Conservation (phyloP, 2,113 vertebrate genomes). For the Chascanopsetta lugubris region DNA sequence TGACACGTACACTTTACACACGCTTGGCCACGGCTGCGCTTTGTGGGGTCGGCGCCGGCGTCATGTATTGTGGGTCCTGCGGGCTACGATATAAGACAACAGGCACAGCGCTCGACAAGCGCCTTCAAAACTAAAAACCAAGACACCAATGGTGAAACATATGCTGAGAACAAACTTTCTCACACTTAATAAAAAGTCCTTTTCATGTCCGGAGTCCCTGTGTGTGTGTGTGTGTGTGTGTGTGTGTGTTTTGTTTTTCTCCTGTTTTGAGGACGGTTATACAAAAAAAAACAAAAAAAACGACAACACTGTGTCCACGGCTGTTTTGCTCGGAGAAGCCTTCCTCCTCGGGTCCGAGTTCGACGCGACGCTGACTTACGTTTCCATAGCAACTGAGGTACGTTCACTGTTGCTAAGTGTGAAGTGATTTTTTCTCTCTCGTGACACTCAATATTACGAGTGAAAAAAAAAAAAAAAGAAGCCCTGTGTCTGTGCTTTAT, state of each 20-base stretch:
- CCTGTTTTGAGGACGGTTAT: conserved; percentile 64
- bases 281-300: conserved; percentile 56
- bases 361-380: conserved; percentile 65
- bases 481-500: conserved; percentile 71
- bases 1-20: conserved; percentile 72
- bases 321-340: conserved; percentile 59
- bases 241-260: conserved; percentile 61
- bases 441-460: conserved; percentile 54
- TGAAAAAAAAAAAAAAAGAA: conserved; percentile 63
- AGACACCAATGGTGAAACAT: conserved; percentile 84
- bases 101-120: conserved; percentile 79
- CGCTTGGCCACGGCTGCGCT: conserved; percentile 60
- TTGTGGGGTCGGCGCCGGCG: conserved; percentile 50
- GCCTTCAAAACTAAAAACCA: conserved; percentile 79
- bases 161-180: conserved; percentile 73
- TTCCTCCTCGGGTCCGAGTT: conserved; percentile 63
- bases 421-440: conserved; percentile 56
- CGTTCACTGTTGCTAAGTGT: conserved; percentile 75
- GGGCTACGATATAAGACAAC: conserved; percentile 81
- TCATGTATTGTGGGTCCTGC: conserved; percentile 67
- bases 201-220: conserved; percentile 55
- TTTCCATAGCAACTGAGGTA: conserved; percentile 79
- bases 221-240: too few species aligned
- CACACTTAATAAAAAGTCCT: conserved; percentile 60
- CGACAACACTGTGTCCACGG: conserved; percentile 59